Percentiles rank a stretch among this genome's conserved stretches.
Conservation (phyloP, 2,888 invertebrate genomes). For the Ecliptopera silaceata region DNA sequence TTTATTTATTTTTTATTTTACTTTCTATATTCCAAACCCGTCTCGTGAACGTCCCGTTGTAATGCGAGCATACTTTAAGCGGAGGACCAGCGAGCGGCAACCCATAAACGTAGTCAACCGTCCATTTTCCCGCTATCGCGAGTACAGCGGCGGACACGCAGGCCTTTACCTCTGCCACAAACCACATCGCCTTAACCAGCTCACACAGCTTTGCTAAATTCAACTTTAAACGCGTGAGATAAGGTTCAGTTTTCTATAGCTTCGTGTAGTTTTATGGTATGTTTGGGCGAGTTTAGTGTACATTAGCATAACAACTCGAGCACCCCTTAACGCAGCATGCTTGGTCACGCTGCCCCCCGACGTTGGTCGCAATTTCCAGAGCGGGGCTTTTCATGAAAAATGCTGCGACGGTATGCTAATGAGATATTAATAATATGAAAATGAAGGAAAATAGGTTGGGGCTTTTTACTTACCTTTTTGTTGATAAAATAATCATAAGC, state of each 20-base stretch:
- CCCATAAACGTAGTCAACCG: slow-evolving; percentile 82
- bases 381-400: slow-evolving; percentile 69
- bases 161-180: slow-evolving; percentile 43
- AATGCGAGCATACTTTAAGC: slow-evolving; percentile 60
- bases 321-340: slow-evolving; percentile 82
- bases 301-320: slow-evolving; percentile 80
- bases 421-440: slow-evolving; percentile 43
- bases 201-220: slow-evolving; percentile 8
- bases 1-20: neutral
- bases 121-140: slow-evolving; percentile 79
- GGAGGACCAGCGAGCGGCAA: slow-evolving; percentile 65
- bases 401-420: slow-evolving; percentile 55
- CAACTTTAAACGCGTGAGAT: neutral
- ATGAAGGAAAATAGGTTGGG: slow-evolving; percentile 36
- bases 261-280: slow-evolving; percentile 28
- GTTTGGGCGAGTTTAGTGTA: slow-evolving; percentile 39
- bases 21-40: neutral
- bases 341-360: slow-evolving; percentile 80
- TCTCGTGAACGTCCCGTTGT: slow-evolving; percentile 17
- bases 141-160: slow-evolving; percentile 74
- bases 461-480: slow-evolving; percentile 25
- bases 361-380: slow-evolving; percentile 77
- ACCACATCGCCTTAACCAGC: slow-evolving; percentile 39
- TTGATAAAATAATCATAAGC: neutral
- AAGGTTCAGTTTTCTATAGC: slow-evolving; percentile 38